Percentiles rank a stretch among this genome's conserved stretches.
These are phyloP conservation scores for Plagiodera versicolora DNA, from an alignment of 2,888 invertebrate genomes.

Conservation along the genomic window DNA sequence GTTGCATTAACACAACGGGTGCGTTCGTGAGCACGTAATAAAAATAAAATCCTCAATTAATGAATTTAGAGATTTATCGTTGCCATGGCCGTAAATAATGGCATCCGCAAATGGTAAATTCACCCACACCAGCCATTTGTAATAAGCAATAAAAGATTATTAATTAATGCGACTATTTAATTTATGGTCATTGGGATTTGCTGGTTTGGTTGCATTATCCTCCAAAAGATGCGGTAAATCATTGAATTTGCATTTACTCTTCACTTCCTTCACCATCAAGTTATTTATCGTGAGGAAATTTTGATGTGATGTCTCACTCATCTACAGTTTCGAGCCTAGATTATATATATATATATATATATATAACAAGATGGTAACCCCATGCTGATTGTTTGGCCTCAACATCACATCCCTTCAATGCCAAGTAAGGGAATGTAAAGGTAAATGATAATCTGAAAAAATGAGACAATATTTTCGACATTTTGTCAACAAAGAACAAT, in stretches of 20 bases:
- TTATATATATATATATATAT: too few relatives aligned
- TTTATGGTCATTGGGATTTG: slow-evolving; percentile 40
- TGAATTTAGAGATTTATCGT: slow-evolving; percentile 43
- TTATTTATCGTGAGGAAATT: background rate
- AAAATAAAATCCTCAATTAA: slow-evolving; percentile 43
- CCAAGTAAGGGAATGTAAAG: too few relatives aligned
- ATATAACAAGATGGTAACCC: too few relatives aligned
- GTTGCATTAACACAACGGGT: slow-evolving; percentile 37
- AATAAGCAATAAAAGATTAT: slow-evolving; percentile 47
- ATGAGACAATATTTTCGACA: too few relatives aligned
- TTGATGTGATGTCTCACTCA: background rate
- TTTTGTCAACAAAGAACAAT: too few relatives aligned
- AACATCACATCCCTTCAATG: too few relatives aligned
- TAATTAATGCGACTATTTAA: slow-evolving; percentile 44
- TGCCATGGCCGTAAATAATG: slow-evolving; percentile 45
- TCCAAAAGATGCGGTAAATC: slow-evolving; percentile 10
- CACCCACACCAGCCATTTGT: slow-evolving; percentile 45
- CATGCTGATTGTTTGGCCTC: too few relatives aligned
- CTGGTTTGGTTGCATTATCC: slow-evolving; percentile 21
- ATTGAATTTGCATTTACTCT: slow-evolving; percentile 7
- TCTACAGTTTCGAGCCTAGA: background rate
- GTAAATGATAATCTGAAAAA: too few relatives aligned
- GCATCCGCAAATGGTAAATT: slow-evolving; percentile 47
- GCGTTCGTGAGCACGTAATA: slow-evolving; percentile 33
- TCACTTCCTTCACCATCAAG: background rate